Evolutionary conservation across 2,888 invertebrate species (phyloP), one percentile per base, ranked within the genome.

Genomic region (Nephrocerus scutellatus): DNA sequence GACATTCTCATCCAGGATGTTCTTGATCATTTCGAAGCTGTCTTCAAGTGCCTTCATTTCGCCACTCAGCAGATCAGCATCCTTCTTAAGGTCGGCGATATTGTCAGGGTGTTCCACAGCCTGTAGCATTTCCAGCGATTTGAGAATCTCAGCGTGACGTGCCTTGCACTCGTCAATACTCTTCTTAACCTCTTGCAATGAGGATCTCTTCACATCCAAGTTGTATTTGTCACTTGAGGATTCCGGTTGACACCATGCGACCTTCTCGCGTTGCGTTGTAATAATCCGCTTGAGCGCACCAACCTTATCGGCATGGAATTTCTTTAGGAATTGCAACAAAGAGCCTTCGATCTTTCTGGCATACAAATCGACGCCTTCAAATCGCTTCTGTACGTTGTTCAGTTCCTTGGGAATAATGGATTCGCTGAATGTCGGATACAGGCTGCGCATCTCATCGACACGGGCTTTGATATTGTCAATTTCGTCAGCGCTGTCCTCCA

Each of bases 161-260:
- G 69, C 70, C 39, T 77, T 75, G 55, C 85, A 85, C 51, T 87
- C 87, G 15, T 71, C 68, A 24, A 88, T 76, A 15, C 82, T 82
- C 45, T 74, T 74, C 60, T 82, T 78, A 3, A 88, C 82, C 46
- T 90, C 89, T 41, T 72, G 71, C 22, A 92, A 63, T 1, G 88
- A 83, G 2, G 84, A 80, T 54, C 84, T 76, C 69, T 95, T 95
- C 0, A 91, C 88, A 72, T 93, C 90, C 19, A 93, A 73, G 60
- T 90, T 91, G 62, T 92, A 93, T 62, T 84, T 84, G 59, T 95
- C 93, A 56, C 88, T 90, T 21, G 82, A 80, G 2, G 83, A 77
- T 59, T 93, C 92, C 1, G 90, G 88, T 56, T 82, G 77, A 62
- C 93, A 95, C 91, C 93, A 93, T 10, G 80, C 74, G 2, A 90